These are phyloP conservation scores for Amphibalanus amphitrite DNA, from an alignment of 1,140 invertebrate species.

Conservation along the genomic window DNA sequence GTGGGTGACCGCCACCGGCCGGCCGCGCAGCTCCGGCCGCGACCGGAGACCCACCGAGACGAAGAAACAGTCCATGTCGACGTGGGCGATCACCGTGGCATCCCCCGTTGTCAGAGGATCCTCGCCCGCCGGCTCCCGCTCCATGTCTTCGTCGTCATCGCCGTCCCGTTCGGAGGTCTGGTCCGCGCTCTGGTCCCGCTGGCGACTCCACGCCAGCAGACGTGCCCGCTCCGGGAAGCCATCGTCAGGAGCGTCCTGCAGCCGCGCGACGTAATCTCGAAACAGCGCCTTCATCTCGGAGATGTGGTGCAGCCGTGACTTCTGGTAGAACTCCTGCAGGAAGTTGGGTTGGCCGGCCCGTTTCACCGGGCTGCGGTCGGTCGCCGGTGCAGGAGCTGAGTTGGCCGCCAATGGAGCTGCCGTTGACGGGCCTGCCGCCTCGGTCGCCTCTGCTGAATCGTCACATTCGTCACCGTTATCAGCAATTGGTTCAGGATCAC, in stretches of 20 bases:
- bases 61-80: slow-evolving; percentile 99
- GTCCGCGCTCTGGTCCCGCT: neutral
- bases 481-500: neutral
- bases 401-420: neutral
- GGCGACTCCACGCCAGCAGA: neutral
- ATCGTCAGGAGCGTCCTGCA: slow-evolving; percentile 22
- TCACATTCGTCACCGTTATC: neutral
- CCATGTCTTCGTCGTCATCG: neutral
- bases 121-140: slow-evolving; percentile 18
- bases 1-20: slow-evolving; percentile 88
- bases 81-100: slow-evolving; percentile 60
- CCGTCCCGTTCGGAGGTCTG: neutral
- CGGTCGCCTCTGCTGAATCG: neutral
- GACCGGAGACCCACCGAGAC: slow-evolving; percentile 80
- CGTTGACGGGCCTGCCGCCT: neutral
- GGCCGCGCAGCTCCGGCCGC: slow-evolving; percentile 58
- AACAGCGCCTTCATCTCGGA: slow-evolving; percentile 76
- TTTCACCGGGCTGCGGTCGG: neutral
- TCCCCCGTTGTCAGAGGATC: slow-evolving; percentile 13
- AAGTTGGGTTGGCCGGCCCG: slow-evolving; percentile 46
- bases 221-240: neutral
- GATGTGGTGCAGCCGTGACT: slow-evolving; percentile 83
- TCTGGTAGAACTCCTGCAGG: slow-evolving; percentile 76
- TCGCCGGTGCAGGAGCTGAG: no score
- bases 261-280: slow-evolving; percentile 63